Conservation (phyloP, 2,797 vertebrate species). For the Spea hammondii region DNA sequence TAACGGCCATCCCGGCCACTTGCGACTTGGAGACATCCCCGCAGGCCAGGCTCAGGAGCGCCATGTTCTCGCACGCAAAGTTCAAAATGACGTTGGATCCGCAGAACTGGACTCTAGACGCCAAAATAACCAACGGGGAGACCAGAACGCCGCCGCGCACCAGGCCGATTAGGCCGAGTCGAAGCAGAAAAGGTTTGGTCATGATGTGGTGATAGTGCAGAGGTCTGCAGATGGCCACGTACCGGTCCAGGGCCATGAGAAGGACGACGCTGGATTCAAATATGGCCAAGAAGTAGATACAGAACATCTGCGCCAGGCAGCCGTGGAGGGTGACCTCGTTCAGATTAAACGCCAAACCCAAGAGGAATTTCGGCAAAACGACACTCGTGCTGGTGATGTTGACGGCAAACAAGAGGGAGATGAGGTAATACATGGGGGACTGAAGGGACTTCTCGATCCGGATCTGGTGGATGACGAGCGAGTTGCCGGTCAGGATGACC, state of each 20-base stretch:
- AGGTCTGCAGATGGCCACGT: slow-evolving; percentile 52
- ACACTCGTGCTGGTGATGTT: slow-evolving; percentile 29
- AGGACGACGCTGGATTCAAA: slow-evolving; percentile 54
- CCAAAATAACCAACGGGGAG: slow-evolving; percentile 37
- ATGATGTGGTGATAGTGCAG: slow-evolving; percentile 47
- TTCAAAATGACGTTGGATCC: slow-evolving; percentile 46
- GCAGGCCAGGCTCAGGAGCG: slow-evolving; percentile 55
- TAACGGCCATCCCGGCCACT: slow-evolving; percentile 35
- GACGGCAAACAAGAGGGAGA: slow-evolving; percentile 50
- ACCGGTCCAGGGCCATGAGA: slow-evolving; percentile 56
- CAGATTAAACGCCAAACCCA: slow-evolving; percentile 40
- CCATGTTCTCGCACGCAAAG: slow-evolving; percentile 60
- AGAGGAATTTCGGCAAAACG: slow-evolving; percentile 46
- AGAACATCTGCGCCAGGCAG: slow-evolving; percentile 58
- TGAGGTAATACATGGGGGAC: slow-evolving; percentile 53
- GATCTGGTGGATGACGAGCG: slow-evolving; percentile 38
- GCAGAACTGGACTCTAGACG: slow-evolving; percentile 54
- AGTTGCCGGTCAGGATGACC: slow-evolving; percentile 34
- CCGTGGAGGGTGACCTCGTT: slow-evolving; percentile 38
- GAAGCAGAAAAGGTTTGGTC: slow-evolving; percentile 29
- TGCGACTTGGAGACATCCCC: slow-evolving; percentile 52
- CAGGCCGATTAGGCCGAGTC: slow-evolving; percentile 9
- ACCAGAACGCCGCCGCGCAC: slow-evolving; percentile 20
- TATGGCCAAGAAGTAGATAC: slow-evolving; percentile 47
- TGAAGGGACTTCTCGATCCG: slow-evolving; percentile 32